These are phyloP conservation scores for Thymelicus lineola DNA, from an alignment of 2,888 invertebrate genomes.

Conservation along the genomic window DNA sequence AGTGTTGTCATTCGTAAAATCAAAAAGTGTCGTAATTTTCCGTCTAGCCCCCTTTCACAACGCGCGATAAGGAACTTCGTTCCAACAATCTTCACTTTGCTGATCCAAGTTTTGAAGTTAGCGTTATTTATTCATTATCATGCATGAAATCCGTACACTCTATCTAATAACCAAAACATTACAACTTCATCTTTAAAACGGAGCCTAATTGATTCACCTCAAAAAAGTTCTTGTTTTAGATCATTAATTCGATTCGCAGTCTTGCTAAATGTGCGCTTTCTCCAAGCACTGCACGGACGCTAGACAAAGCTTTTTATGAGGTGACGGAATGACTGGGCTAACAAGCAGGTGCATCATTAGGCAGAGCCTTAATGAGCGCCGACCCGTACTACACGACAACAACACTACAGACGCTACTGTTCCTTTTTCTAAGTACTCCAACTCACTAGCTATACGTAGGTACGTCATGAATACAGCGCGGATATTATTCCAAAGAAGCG, in stretches of 20 bases:
- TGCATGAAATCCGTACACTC: too few relatives aligned
- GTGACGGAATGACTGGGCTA: slow-evolving; percentile 59
- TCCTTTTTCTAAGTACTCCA: slow-evolving; percentile 34
- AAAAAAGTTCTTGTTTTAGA: slow-evolving; percentile 9
- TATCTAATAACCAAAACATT: neutral
- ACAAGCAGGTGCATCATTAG: slow-evolving; percentile 73
- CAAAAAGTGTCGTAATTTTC: too few relatives aligned
- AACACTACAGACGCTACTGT: slow-evolving; percentile 41
- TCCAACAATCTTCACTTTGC: too few relatives aligned
- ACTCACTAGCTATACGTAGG: slow-evolving; percentile 23
- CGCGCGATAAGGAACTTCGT: too few relatives aligned
- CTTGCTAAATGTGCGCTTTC: slow-evolving; percentile 36
- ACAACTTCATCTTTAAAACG: neutral
- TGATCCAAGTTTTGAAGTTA: too few relatives aligned
- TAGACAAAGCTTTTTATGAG: slow-evolving; percentile 53
- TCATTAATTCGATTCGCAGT: slow-evolving; percentile 34
- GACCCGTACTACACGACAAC: slow-evolving; percentile 47
- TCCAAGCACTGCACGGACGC: slow-evolving; percentile 29
- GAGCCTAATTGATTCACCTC: neutral
- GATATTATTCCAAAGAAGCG: slow-evolving; percentile 29
- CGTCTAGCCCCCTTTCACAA: too few relatives aligned
- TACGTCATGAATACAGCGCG: slow-evolving; percentile 28
- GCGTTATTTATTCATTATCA: too few relatives aligned
- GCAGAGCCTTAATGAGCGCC: slow-evolving; percentile 60
- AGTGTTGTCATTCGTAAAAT: too few relatives aligned